A percentile compares a stretch with the other conserved stretches of the same genome.
These are phyloP conservation scores for Galeruca laticollis DNA, from an alignment of 2,888 invertebrate species.

Conservation along the genomic window DNA sequence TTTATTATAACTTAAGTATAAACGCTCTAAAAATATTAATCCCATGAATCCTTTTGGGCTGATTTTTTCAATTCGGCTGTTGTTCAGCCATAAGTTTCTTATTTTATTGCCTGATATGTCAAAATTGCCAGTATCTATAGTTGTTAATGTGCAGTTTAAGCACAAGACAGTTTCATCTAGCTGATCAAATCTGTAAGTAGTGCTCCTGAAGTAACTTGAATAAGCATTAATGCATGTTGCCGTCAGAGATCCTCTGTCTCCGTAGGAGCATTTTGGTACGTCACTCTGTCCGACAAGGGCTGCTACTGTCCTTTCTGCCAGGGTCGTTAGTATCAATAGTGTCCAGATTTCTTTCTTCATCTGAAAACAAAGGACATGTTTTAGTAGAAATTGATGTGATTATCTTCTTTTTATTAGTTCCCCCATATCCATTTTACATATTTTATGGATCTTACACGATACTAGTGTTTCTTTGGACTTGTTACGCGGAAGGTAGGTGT, in stretches of 20 bases:
- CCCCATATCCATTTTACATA: neutral
- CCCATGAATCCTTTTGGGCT: slow-evolving; percentile 62
- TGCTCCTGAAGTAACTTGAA: slow-evolving; percentile 59
- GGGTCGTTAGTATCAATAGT: slow-evolving; percentile 26
- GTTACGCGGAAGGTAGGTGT: too few species aligned
- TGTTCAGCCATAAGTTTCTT: slow-evolving; percentile 56
- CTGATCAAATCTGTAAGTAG: slow-evolving; percentile 64
- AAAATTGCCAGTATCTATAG: slow-evolving; percentile 60
- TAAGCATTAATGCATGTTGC: slow-evolving; percentile 64
- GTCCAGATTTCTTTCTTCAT: slow-evolving; percentile 40
- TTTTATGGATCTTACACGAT: too few species aligned
- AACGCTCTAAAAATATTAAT: slow-evolving; percentile 59
- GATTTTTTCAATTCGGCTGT: slow-evolving; percentile 56
- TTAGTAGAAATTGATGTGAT: slow-evolving; percentile 31
- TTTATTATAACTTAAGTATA: slow-evolving; percentile 58
- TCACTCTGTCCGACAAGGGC: slow-evolving; percentile 36
- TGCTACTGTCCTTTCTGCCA: slow-evolving; percentile 5
- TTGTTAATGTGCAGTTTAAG: slow-evolving; percentile 58
- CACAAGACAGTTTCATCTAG: slow-evolving; percentile 63
- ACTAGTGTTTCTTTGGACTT: too few species aligned
- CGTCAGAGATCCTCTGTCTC: slow-evolving; percentile 64
- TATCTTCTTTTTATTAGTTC: slow-evolving; percentile 6
- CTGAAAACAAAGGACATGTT: slow-evolving; percentile 45
- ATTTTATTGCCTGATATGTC: slow-evolving; percentile 65
- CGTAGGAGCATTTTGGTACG: slow-evolving; percentile 62